Evolutionary conservation across 2,113 vertebrate species (phyloP).

Genomic region (Brachypteracias leptosomus): DNA sequence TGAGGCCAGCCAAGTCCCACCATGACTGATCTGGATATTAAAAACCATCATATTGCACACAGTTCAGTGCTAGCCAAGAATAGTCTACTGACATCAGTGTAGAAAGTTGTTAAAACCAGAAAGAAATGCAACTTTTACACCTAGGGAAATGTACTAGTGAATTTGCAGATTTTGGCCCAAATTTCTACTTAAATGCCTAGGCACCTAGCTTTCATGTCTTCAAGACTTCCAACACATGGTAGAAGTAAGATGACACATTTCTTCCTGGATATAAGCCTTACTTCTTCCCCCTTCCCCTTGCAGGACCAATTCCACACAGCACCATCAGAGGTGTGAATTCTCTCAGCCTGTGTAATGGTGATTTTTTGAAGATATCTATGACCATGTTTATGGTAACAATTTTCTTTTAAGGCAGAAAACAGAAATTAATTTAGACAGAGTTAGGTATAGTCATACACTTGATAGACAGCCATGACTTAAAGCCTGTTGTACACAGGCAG

Average conservation of each 20-base stretch:
- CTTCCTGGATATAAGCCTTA: not conserved
- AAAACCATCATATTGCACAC: not conserved
- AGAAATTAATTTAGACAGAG: not conserved
- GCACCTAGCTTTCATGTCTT: not conserved
- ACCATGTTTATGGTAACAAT: not conserved
- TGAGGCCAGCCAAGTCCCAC: not conserved
- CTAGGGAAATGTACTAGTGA: not conserved
- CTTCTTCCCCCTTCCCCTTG: not conserved
- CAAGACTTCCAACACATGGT: accelerated
- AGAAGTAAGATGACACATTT: not conserved
- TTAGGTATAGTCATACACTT: not conserved
- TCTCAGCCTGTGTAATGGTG: not conserved
- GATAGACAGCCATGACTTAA: not conserved
- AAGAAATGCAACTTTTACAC: not conserved
- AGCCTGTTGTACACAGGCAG: not conserved
- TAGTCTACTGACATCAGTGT: not conserved
- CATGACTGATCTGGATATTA: not conserved
- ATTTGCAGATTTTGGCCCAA: not conserved
- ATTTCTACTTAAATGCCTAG: not conserved
- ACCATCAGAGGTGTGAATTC: not conserved
- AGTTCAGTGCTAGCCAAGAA: not conserved
- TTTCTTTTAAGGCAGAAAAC: not conserved
- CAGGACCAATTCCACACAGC: not conserved
- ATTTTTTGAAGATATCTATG: not conserved
- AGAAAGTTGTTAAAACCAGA: not conserved